These are phyloP conservation scores for Frankliniella fusca DNA, from an alignment of 2,888 invertebrate species.

Conservation along the genomic window DNA sequence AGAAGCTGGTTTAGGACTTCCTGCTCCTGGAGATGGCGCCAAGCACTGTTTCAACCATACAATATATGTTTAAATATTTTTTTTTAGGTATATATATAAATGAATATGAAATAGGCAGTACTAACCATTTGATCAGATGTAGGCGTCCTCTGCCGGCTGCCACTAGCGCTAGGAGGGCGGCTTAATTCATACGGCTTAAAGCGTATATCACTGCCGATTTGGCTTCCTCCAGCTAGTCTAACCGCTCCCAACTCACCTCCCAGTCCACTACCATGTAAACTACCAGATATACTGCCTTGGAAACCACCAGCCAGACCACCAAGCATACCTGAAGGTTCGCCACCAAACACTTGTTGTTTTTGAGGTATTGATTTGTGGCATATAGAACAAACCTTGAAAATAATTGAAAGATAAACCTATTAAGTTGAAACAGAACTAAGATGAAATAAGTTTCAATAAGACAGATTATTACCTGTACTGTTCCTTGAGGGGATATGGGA, in stretches of 20 bases:
- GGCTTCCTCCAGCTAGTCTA: neutral
- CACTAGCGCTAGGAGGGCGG: neutral
- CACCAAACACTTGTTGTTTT: slow-evolving; percentile 68
- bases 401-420: neutral
- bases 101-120: neutral
- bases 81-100: neutral
- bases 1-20: neutral
- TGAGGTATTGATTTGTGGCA: slow-evolving; percentile 79
- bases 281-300: slow-evolving; percentile 42
- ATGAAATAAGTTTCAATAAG: slow-evolving; percentile 23
- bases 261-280: slow-evolving; percentile 44
- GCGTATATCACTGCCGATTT: slow-evolving; percentile 52
- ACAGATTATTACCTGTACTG: slow-evolving; percentile 39
- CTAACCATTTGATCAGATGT: slow-evolving; percentile 34
- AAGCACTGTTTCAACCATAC: neutral
- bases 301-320: neutral
- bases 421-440: neutral
- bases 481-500: slow-evolving; percentile 83
- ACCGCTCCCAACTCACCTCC: neutral
- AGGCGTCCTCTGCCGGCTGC: neutral
- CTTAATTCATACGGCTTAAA: slow-evolving; percentile 59
- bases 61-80: neutral
- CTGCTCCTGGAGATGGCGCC: slow-evolving; percentile 1
- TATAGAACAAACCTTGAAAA: slow-evolving; percentile 70
- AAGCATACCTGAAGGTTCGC: slow-evolving; percentile 38